Evolutionary conservation across 2,888 invertebrate genomes (phyloP).

Genomic region (Pandemis corylana): DNA sequence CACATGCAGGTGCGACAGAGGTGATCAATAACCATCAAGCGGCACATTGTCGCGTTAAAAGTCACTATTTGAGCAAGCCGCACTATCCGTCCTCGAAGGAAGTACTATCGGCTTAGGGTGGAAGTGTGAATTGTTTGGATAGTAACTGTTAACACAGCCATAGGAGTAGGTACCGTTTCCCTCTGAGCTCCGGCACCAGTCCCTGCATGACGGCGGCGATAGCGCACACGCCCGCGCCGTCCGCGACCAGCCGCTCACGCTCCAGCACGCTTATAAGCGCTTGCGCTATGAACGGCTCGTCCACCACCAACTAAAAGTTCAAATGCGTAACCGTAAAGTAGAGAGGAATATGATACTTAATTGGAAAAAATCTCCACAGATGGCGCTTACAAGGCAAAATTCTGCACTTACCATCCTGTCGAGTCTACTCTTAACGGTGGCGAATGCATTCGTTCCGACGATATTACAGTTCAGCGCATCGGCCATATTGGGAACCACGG

Average conservation of each 20-base stretch:
- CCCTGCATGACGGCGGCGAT: conserved; percentile 91
- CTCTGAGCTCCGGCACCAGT: conserved; percentile 88
- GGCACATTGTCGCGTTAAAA: too few relatives aligned
- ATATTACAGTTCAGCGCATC: conserved; percentile 90
- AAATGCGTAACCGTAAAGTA: background rate
- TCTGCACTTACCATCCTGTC: conserved; percentile 86
- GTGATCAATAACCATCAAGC: too few relatives aligned
- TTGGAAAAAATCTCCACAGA: background rate
- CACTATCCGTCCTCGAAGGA: too few relatives aligned
- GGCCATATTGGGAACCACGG: conserved; percentile 87
- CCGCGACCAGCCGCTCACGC: conserved; percentile 91
- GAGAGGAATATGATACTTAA: background rate
- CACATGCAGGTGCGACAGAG: too few relatives aligned
- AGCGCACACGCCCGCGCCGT: conserved; percentile 92
- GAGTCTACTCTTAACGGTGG: conserved; percentile 87
- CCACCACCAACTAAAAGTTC: conserved; percentile 84
- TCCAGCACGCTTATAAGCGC: conserved; percentile 88
- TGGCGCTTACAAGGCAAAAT: background rate
- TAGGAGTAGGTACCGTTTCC: conserved; percentile 85
- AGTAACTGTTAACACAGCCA: too few relatives aligned
- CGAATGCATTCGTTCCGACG: conserved; percentile 90
- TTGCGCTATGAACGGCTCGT: conserved; percentile 88
- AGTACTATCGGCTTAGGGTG: too few relatives aligned
- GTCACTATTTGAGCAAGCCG: too few relatives aligned
- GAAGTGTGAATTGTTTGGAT: too few relatives aligned